Percentiles rank a stretch among this genome's conserved stretches.
Evolutionary conservation across 2,113 vertebrate genomes (phyloP).

Genomic region (Pao palembangensis): DNA sequence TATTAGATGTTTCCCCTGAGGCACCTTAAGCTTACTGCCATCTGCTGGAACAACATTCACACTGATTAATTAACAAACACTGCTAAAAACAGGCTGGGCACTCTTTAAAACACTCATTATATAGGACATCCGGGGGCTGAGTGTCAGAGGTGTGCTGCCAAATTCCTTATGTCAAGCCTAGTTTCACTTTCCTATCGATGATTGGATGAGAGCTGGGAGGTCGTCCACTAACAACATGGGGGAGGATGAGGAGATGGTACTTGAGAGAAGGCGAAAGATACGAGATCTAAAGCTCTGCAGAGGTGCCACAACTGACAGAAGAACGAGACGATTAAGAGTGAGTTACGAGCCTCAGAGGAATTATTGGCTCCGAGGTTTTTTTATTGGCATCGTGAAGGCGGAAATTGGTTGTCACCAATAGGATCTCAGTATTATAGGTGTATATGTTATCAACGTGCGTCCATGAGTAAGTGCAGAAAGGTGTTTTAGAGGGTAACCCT

Average conservation of each 20-base stretch:
- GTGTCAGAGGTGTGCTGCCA: conserved; percentile 26
- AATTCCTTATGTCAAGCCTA: conserved; percentile 25
- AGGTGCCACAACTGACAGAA: conserved; percentile 24
- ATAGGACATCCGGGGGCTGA: conserved; percentile 23
- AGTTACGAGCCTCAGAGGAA: conserved; percentile 40
- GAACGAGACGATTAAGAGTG: conserved; percentile 35
- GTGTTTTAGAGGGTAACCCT: conserved; percentile 16
- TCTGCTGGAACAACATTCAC: conserved; percentile 60
- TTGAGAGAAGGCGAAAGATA: conserved; percentile 30
- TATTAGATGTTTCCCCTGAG: conserved; percentile 56
- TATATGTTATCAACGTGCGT: conserved; percentile 5
- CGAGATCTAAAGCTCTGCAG: conserved; percentile 12
- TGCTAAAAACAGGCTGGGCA: conserved; percentile 47
- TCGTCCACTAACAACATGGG: conserved; percentile 23
- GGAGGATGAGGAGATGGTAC: conserved; percentile 11
- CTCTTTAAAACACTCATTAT: conserved; percentile 50
- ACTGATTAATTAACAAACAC: conserved; percentile 56
- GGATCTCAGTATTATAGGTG: conserved; percentile 24
- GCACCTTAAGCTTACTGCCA: conserved; percentile 61
- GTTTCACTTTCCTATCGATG: conserved; percentile 3
- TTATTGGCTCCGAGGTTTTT: conserved; percentile 44
- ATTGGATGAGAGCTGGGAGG: conserved; percentile 1
- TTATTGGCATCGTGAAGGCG: conserved; percentile 31
- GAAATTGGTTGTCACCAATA: conserved; percentile 43
- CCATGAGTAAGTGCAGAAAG: conserved; percentile 2